Conservation (phyloP, 2,113 vertebrate species). For the Tapirus terrestris region DNA sequence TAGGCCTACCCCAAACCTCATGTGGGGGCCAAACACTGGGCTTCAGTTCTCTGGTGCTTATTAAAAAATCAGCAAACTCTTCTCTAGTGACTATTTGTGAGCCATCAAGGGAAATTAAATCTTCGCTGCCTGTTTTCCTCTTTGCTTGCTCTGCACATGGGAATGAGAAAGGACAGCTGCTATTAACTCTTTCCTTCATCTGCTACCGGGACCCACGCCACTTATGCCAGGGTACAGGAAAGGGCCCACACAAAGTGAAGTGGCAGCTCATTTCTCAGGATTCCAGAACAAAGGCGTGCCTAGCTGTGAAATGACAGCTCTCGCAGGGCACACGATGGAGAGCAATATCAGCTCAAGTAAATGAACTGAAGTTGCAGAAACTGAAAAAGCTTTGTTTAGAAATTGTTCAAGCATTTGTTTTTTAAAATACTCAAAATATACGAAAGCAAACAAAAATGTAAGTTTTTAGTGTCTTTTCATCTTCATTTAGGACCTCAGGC, state of each 20-base stretch:
- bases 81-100: neutral
- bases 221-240: no score
- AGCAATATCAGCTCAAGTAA: rapidly evolving
- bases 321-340: rapidly evolving
- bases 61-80: neutral
- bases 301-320: rapidly evolving
- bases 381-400: neutral
- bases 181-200: neutral
- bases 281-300: rapidly evolving
- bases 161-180: neutral
- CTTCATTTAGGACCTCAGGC: neutral
- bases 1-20: rapidly evolving
- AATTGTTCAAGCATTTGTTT: neutral
- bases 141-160: neutral
- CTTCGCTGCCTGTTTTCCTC: neutral
- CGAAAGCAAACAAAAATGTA: neutral
- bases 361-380: rapidly evolving
- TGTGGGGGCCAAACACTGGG: rapidly evolving
- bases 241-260: rapidly evolving
- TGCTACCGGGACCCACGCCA: neutral
- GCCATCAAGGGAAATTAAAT: neutral
- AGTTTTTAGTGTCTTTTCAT: neutral
- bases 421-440: neutral
- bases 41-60: neutral
- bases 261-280: rapidly evolving